These are phyloP conservation scores for Cheilosia scutellata DNA, from an alignment of 2,888 invertebrate species.

Conservation along the genomic window DNA sequence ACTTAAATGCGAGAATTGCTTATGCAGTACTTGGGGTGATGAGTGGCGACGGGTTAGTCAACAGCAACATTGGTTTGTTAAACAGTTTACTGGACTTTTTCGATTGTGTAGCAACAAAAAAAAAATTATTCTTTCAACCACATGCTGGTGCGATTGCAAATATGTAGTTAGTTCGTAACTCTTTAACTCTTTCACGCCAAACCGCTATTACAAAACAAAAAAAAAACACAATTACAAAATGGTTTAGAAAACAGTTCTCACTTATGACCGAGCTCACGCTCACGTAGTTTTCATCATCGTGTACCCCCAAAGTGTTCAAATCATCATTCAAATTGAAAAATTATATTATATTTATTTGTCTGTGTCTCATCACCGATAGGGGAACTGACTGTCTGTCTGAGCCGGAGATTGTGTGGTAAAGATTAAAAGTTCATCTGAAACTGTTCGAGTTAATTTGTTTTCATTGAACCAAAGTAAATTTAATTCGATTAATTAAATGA, in stretches of 20 bases:
- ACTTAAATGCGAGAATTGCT: slow-evolving; percentile 48
- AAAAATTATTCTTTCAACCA: not conserved
- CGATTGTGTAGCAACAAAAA: slow-evolving; percentile 15
- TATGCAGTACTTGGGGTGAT: slow-evolving; percentile 11
- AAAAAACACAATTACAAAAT: slow-evolving; percentile 10
- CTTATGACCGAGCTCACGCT: slow-evolving; percentile 6
- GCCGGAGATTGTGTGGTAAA: slow-evolving; percentile 40
- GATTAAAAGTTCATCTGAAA: slow-evolving; percentile 41
- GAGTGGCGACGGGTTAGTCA: slow-evolving; percentile 31
- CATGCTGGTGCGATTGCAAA: too few relatives aligned
- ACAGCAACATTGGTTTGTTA: not conserved
- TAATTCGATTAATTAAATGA: slow-evolving; percentile 50
- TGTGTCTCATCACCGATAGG: slow-evolving; percentile 8
- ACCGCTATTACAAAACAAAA: slow-evolving; percentile 37
- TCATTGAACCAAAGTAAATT: slow-evolving; percentile 20
- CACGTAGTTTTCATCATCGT: slow-evolving; percentile 16
- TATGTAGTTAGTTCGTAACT: not conserved
- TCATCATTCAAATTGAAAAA: slow-evolving; percentile 49
- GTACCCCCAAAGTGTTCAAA: not conserved
- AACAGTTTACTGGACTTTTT: not conserved
- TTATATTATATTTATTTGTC: slow-evolving; percentile 37
- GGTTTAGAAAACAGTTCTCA: slow-evolving; percentile 37
- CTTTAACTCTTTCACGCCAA: slow-evolving; percentile 47
- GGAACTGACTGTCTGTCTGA: slow-evolving; percentile 6
- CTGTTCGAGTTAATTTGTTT: slow-evolving; percentile 46